Evolutionary conservation across 2,797 vertebrate species (phyloP), one percentile per base, ranked within the genome.

Genomic region (Peromyscus nudipes): DNA sequence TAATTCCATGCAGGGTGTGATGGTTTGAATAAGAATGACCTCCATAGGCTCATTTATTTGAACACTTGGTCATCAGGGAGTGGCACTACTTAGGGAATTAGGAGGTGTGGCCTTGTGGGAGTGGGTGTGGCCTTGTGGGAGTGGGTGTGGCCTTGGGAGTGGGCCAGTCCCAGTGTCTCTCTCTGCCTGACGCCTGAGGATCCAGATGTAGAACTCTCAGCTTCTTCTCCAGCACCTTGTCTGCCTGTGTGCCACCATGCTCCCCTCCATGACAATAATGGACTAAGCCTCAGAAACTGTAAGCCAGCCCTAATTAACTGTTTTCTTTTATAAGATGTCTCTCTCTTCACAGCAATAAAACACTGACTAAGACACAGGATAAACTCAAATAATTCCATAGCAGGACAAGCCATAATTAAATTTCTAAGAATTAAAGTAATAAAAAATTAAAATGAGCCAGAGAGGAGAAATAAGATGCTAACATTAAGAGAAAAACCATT

Each of bases 361-460:
- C 27, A 46, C 27, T 31, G 27, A 64, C 57, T 11, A 31, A 43
- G 27, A 43, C 37, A 43, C 60, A 31, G 60, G 12, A 67, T 27
- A 86, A 75, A 64, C 27, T 4, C 46, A 60, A 87, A 91, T 23
- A 71, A 92, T 89, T 84, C 16, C 0, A 73, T n/a, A 46, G 17
- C 25, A 89, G 43, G 12, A 14, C 14, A 92, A 80, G 57, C 65
- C 49, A 85, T 34, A 57, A 71, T 49, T 81, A 95, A 49, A 86
- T 52, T 89, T 57, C 19, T 89, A 67, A 94, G 89, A 83, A 73
- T 34, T 65, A 77, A 80, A 79, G 8, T n/a, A n/a, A n/a, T n/a
- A n/a, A 43, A 75, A 83, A 77, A 57, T 52, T 49, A 21, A 83
- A 83, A 89, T 31, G 25, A 37, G 31, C 25, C 6, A 37, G 25